Evolutionary conservation across 2,797 vertebrate species (phyloP), one percentile per base, ranked within the genome.

Genomic region (Garrulus glandarius): DNA sequence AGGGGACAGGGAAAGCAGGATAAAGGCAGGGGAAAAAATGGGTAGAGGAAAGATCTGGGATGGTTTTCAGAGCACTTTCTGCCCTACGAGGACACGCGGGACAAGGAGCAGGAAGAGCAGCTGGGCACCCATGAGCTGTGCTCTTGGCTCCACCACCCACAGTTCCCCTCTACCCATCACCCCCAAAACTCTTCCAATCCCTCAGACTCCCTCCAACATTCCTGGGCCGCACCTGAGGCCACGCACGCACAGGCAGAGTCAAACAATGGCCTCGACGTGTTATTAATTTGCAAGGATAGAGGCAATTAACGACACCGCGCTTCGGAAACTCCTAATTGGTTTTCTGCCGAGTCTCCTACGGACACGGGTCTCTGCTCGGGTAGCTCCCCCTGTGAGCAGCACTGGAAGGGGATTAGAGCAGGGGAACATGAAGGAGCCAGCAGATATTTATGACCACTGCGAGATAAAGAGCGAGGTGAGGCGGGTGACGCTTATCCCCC

Each of bases 71-170:
- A 19, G 4, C 34, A 3, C 13, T n/a, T 83, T 76, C 30, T 81
- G 57, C 43, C 39, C 22, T 15, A 26, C 0, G 0, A 37, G 27
- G 39, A 17, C 59, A 46, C 0, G 0, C 19, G 32, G 50, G 30
- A 22, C 3, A 5, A 30, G 43, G 49, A 83, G 44, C 2, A 1
- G 36, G 39, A 44, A 65, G 71, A 72, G 44, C 55, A 68, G 22
- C 32, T 4, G 3, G 44, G 32, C 22, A 36, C 18, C 41, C 34
- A 3, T 0, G 1, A 52, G 41, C 44, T 0, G 0, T 11, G 63
- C 19, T 57, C 47, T 71, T 27, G 15, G 41, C 22, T 76, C 61
- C 17, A 17, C 26, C 41, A 11, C 23, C 13, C 36, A 12, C 27
- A 9, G 15, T 1, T 43, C 8, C 13, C 17, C 30, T 53, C 15